These are phyloP conservation scores for Urocitellus parryii DNA, from an alignment of 2,113 vertebrate species.

Conservation along the genomic window DNA sequence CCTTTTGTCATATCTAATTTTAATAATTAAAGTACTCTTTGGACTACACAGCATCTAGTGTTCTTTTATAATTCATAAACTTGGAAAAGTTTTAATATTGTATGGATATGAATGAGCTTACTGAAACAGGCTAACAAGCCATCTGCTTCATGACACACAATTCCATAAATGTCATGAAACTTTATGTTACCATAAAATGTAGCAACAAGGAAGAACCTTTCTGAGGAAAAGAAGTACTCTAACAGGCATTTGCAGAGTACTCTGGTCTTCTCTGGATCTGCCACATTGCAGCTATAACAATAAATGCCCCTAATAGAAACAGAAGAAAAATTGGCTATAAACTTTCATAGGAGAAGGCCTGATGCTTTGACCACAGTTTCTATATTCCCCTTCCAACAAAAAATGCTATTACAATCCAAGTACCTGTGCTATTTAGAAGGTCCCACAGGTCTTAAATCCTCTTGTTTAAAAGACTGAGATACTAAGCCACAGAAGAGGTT, in stretches of 20 bases:
- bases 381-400: slow-evolving; percentile 17
- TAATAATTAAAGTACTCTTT: slow-evolving; percentile 81
- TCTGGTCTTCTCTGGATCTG: slow-evolving; percentile 59
- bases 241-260: slow-evolving; percentile 47
- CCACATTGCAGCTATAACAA: slow-evolving; percentile 61
- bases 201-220: slow-evolving; percentile 61
- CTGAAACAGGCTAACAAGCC: slow-evolving; percentile 85
- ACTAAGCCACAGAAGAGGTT: background rate
- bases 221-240: slow-evolving; percentile 61
- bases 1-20: slow-evolving; percentile 77
- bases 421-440: background rate
- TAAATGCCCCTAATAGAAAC: slow-evolving; percentile 34
- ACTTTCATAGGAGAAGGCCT: background rate
- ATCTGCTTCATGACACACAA: slow-evolving; percentile 82
- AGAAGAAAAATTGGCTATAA: slow-evolving; percentile 42
- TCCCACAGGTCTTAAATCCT: slow-evolving; percentile 30
- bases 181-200: slow-evolving; percentile 82
- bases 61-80: slow-evolving; percentile 83
- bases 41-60: slow-evolving; percentile 32
- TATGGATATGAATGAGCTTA: slow-evolving; percentile 76
- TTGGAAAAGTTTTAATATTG: slow-evolving; percentile 80
- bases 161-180: slow-evolving; percentile 83
- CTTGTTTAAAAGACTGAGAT: slow-evolving; percentile 33
- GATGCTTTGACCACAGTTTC: slow-evolving; percentile 52
- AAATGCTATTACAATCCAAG: background rate